Evolutionary conservation across 2,888 invertebrate species (phyloP).

Genomic region (Zygogramma bicolorata): DNA sequence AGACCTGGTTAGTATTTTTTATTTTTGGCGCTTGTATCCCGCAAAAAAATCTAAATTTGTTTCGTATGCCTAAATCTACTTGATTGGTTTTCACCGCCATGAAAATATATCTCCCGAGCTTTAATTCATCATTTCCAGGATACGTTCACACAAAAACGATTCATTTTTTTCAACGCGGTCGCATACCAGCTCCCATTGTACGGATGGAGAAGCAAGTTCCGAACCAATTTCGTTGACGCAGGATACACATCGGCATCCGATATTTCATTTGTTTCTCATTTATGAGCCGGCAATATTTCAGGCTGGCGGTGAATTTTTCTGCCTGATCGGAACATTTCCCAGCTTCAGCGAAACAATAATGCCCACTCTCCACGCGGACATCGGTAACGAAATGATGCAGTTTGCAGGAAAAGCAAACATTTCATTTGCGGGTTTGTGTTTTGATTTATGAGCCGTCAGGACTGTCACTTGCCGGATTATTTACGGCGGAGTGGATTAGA

Average conservation of each 20-base stretch:
- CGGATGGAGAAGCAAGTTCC: not conserved
- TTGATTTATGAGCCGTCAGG: conserved; percentile 44
- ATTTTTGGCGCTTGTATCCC: no score
- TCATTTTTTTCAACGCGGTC: not conserved
- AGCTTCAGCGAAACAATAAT: conserved; percentile 22
- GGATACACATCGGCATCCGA: conserved; percentile 28
- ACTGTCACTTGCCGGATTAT: conserved; percentile 38
- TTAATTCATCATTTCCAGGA: not conserved
- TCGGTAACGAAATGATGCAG: conserved; percentile 26
- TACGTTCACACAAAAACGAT: not conserved
- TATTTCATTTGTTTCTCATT: conserved; percentile 35
- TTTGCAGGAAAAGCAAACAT: conserved; percentile 40
- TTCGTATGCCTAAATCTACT: no score
- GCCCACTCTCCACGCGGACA: conserved; percentile 12
- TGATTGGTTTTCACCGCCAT: not conserved
- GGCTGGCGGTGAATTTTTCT: conserved; percentile 22
- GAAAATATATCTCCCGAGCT: not conserved
- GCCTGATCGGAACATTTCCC: conserved; percentile 16
- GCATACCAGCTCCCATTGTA: not conserved
- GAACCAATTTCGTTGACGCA: conserved; percentile 5
- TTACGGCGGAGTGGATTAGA: conserved; percentile 23
- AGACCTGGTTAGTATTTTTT: no score
- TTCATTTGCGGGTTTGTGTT: conserved; percentile 41
- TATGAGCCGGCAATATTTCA: conserved; percentile 29
- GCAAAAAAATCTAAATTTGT: no score